Conservation (phyloP, 1,140 invertebrate species). For the Cotesia typhae region DNA sequence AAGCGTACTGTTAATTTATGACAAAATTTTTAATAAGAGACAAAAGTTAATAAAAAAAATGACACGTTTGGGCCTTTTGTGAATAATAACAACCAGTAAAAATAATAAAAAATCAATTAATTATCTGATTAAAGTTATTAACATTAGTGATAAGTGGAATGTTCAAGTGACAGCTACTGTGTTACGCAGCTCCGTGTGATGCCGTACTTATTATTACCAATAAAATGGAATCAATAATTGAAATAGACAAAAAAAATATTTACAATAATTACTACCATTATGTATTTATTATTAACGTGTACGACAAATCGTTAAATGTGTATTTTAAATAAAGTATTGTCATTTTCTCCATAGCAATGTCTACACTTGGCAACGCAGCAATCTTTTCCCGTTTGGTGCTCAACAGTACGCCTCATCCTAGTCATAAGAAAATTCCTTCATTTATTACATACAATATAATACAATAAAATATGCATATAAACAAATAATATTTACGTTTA, state of each 20-base stretch:
- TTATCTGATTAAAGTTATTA: constrained; percentile 45
- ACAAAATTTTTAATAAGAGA: constrained; percentile 42
- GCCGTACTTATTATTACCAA: constrained; percentile 49
- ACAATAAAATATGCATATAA: neutral
- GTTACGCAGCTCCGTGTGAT: constrained; percentile 66
- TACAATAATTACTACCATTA: neutral
- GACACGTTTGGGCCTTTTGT: constrained; percentile 27
- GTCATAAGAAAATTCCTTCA: constrained; percentile 49
- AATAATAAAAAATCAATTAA: constrained; percentile 46
- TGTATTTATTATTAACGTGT: constrained; percentile 12
- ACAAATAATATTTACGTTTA: neutral
- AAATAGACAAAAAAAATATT: neutral
- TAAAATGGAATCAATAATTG: constrained; percentile 12
- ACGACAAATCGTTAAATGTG: neutral
- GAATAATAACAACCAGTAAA: constrained; percentile 48
- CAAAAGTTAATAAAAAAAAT: constrained; percentile 51
- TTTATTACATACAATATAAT: constrained; percentile 10
- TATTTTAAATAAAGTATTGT: constrained; percentile 36
- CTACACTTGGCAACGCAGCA: constrained; percentile 62
- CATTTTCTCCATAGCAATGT: constrained; percentile 53
- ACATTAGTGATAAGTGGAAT: constrained; percentile 64
- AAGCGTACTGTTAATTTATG: constrained; percentile 56
- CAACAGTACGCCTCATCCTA: constrained; percentile 58
- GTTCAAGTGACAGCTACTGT: constrained; percentile 63
- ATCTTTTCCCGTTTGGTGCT: constrained; percentile 51